Conservation (phyloP, 1,140 invertebrate genomes). For the Monomorium pharaonis region DNA sequence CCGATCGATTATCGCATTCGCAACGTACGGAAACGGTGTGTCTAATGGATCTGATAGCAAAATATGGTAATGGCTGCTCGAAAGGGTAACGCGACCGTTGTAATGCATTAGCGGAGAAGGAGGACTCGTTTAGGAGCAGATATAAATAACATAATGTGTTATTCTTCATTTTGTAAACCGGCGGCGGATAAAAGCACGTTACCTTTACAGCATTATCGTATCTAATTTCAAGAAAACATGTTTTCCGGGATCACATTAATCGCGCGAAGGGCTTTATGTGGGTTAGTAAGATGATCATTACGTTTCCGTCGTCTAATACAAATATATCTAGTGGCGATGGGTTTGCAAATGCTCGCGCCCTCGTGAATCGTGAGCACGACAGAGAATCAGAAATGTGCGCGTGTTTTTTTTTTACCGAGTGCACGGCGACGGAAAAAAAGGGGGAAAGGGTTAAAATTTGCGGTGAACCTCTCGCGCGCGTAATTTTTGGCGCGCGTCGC, state of each 20-base stretch:
- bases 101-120: constrained; percentile 29
- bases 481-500: constrained; percentile 42
- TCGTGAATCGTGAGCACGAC: too few species aligned
- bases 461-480: constrained; percentile 61
- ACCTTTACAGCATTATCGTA: constrained; percentile 46
- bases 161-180: constrained; percentile 47
- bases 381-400: too few species aligned
- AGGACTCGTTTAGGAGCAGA: constrained; percentile 39
- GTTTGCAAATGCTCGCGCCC: too few species aligned
- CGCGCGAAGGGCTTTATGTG: neutral
- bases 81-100: constrained; percentile 40
- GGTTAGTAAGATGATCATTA: constrained; percentile 46
- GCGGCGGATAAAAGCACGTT: constrained; percentile 31
- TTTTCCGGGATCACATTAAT: neutral
- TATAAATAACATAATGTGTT: constrained; percentile 59
- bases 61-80: constrained; percentile 43
- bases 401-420: too few species aligned
- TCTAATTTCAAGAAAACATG: constrained; percentile 54
- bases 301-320: neutral
- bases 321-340: too few species aligned
- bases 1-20: constrained; percentile 39
- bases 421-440: constrained; percentile 6
- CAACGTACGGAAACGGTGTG: neutral
- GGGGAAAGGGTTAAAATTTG: constrained; percentile 55
- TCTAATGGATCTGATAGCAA: constrained; percentile 58